A percentile compares a stretch with the other conserved stretches of the same genome.
phyloP scores from a whole-genome alignment of 2,888 invertebrate genomes.

The Dastarcus helophoroides region DNA sequence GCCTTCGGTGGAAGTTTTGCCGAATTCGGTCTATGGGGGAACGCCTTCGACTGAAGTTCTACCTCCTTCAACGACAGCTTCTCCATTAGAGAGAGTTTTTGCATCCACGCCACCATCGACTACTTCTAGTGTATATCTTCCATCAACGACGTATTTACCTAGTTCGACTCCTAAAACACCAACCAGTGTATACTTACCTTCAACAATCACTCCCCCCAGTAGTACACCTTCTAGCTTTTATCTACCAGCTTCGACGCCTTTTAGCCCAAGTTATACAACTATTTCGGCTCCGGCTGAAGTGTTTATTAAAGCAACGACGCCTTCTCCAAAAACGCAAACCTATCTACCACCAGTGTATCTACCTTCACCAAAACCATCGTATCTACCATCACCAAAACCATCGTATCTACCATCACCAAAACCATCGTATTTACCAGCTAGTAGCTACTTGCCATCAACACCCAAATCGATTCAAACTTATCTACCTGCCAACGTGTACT shows the following conservation, averaged over 20 bases:
- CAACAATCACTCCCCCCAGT: not conserved
- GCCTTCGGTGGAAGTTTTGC: constrained; percentile 22
- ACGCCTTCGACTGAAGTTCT: constrained; percentile 26
- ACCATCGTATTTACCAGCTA: too few species aligned
- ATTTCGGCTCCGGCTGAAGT: not conserved
- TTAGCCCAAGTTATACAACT: not conserved
- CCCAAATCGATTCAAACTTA: constrained; percentile 21
- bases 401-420: constrained; percentile 5
- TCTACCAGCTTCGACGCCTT: constrained; percentile 4
- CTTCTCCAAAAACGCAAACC: constrained; percentile 7
- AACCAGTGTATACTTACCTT: not conserved
- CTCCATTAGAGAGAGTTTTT: too few species aligned
- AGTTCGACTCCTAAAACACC: constrained; percentile 9
- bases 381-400: constrained; percentile 14
- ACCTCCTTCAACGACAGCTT: constrained; percentile 3
- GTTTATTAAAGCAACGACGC: not conserved
- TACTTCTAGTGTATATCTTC: constrained; percentile 16
- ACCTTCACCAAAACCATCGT: constrained; percentile 14
- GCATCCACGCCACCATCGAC: too few species aligned
- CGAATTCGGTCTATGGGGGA: constrained; percentile 19
- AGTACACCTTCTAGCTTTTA: constrained; percentile 4
- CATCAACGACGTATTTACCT: constrained; percentile 16
- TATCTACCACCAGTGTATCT: constrained; percentile 17
- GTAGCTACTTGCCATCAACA: constrained; percentile 19
- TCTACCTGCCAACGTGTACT: constrained; percentile 11